Evolutionary conservation across 2,113 vertebrate genomes (phyloP).

Genomic region (Oreochromis aureus): DNA sequence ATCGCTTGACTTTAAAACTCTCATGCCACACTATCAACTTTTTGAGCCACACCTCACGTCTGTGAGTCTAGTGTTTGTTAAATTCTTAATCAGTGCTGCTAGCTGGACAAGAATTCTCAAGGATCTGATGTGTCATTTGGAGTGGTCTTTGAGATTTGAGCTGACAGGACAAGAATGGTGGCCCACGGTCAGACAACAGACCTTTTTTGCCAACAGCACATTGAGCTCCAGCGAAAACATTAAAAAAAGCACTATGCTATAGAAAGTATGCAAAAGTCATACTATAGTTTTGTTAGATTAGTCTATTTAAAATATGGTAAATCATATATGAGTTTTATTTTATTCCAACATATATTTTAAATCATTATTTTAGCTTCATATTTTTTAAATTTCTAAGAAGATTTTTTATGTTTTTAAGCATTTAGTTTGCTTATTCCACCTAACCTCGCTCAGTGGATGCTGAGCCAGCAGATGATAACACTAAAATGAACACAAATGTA

Average conservation of each 20-base stretch:
- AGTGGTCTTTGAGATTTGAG: slow-evolving; percentile 35
- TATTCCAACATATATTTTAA: not conserved
- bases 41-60: slow-evolving; percentile 16
- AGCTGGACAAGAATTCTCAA: slow-evolving; percentile 43
- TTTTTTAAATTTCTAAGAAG: not conserved
- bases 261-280: not conserved
- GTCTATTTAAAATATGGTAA: not conserved
- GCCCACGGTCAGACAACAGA: slow-evolving; percentile 37
- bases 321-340: not conserved
- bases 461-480: not conserved
- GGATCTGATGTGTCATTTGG: slow-evolving; percentile 23
- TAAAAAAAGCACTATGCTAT: not conserved
- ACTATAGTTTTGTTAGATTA: not conserved
- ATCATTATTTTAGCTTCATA: not conserved
- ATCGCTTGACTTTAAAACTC: not conserved
- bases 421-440: not conserved
- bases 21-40: slow-evolving; percentile 18
- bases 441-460: not conserved
- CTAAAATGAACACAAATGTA: not conserved
- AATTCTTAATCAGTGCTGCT: slow-evolving; percentile 62
- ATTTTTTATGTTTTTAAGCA: not conserved
- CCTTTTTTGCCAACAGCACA: not conserved
- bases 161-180: slow-evolving; percentile 57
- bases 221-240: not conserved
- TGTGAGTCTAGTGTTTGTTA: slow-evolving; percentile 29